phyloP scores from a whole-genome alignment of 2,797 vertebrate species.

The Chelon labrosus region DNA sequence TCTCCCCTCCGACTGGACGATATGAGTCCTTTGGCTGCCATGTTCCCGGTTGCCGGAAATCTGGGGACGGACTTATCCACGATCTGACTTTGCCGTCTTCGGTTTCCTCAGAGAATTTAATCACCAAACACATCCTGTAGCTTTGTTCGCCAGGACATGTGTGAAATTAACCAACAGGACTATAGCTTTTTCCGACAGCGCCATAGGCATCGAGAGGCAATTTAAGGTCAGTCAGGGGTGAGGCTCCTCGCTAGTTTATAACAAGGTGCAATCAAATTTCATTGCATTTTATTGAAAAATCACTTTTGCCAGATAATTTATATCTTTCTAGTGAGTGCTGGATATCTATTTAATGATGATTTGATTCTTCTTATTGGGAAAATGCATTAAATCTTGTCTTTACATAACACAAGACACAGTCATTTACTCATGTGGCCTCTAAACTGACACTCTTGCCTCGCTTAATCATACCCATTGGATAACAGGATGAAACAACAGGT shows the following conservation, averaged over 20 bases:
- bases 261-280: conserved; percentile 57
- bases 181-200: conserved; percentile 46
- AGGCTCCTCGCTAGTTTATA: conserved; percentile 65
- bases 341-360: conserved; percentile 41
- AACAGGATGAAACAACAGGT: too few relatives aligned
- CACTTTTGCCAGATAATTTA: conserved; percentile 53
- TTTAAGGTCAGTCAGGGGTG: conserved; percentile 73
- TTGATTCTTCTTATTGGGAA: conserved; percentile 28
- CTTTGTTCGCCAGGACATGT: conserved; percentile 59
- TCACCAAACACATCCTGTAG: conserved; percentile 50
- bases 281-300: conserved; percentile 58
- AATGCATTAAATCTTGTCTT: conserved; percentile 35
- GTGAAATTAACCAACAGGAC: conserved; percentile 62
- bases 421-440: conserved; percentile 5
- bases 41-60: conserved; percentile 29
- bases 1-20: conserved; percentile 54
- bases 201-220: conserved; percentile 68
- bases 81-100: conserved; percentile 33
- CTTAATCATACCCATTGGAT: too few relatives aligned
- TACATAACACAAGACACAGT: conserved; percentile 15
- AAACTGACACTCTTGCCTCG: too few relatives aligned
- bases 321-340: conserved; percentile 34
- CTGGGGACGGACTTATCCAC: conserved; percentile 25
- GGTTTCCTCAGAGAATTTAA: conserved; percentile 41
- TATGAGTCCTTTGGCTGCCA: conserved; percentile 40